Evolutionary conservation across 2,888 invertebrate genomes (phyloP), one percentile per base, ranked within the genome.

Genomic region (Epistrophella euchroma): DNA sequence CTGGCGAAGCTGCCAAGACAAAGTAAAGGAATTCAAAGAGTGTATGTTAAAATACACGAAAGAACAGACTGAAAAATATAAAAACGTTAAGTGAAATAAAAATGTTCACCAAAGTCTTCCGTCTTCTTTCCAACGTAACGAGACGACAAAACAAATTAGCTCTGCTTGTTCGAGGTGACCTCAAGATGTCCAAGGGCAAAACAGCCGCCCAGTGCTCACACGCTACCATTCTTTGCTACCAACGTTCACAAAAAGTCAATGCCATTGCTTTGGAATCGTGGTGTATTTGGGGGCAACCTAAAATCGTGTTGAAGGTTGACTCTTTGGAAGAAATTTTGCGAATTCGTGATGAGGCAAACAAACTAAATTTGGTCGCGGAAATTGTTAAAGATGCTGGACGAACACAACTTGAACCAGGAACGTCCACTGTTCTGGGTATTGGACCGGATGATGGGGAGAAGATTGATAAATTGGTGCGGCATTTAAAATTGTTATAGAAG

Each of bases 1-100:
- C 90, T 99, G 98, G 98, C 95, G 98, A 88, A 95, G 96, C 92
- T 99, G 98, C 90, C 98, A 98, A 91, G 93, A 94, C 5, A 94
- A 95, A 92, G 97, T 98, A 0, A 94, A 95, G 88, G 94, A 96
- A 73, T 98, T 99, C 91, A 95, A 94, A 90, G 93, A 94, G 58
- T 99, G 99, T 91, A 97, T 98, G 94, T 92, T 94, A 77, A 91
- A 93, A 10, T 94, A 95, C 90, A 93, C 93, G 37, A 92, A 93
- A 80, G 89, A 92, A 55, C 92, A 92, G 88, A 89, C 89, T 70
- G 88, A 90, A 76, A 90, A 91, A 88, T 91, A 92, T 83, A 90
- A 90, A 82, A 86, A 91, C 88, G 71, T 89, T 81, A 90, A 86
- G 43, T 88, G 68, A 86, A 52, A 25, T n/a, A 15, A 73, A 4